phyloP scores from a whole-genome alignment of 2,797 vertebrate genomes.

The Champsocephalus gunnari region DNA sequence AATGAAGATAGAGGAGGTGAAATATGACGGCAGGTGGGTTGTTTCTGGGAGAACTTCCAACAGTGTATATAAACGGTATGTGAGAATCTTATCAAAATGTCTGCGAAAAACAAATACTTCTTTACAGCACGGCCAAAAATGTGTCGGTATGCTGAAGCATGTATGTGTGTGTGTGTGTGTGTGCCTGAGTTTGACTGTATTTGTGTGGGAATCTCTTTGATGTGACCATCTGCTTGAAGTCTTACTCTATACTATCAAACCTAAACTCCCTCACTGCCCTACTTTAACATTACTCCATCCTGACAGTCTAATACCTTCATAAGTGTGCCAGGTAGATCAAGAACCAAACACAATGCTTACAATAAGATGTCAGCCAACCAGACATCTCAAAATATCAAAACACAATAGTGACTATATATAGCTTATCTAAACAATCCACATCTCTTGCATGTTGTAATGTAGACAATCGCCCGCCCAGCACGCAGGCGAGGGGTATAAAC shows the following conservation, averaged over 20 bases:
- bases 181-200: constrained; percentile 38
- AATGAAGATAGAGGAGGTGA: constrained; percentile 46
- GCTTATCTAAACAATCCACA: constrained; percentile 19
- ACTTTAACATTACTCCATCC: constrained; percentile 34
- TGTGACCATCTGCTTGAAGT: constrained; percentile 63
- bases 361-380: constrained; percentile 5
- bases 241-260: constrained; percentile 46
- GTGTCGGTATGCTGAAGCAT: constrained; percentile 63
- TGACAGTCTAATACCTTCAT: constrained; percentile 21
- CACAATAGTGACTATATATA: constrained; percentile 15
- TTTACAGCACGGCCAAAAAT: constrained; percentile 62
- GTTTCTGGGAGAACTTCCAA: constrained; percentile 71
- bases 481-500: constrained; percentile 42
- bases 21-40: constrained; percentile 22
- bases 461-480: constrained; percentile 20
- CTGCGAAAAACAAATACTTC: constrained; percentile 58
- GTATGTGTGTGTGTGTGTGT: constrained; percentile 54
- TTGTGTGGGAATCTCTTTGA: constrained; percentile 72
- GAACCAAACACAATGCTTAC: not conserved
- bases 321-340: constrained; percentile 1
- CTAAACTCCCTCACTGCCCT: constrained; percentile 43
- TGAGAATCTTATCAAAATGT: constrained; percentile 52
- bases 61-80: constrained; percentile 53
- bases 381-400: constrained; percentile 29
- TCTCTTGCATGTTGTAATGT: not conserved